These are phyloP conservation scores for Channa striata DNA, from an alignment of 2,797 vertebrate species.

Conservation along the genomic window DNA sequence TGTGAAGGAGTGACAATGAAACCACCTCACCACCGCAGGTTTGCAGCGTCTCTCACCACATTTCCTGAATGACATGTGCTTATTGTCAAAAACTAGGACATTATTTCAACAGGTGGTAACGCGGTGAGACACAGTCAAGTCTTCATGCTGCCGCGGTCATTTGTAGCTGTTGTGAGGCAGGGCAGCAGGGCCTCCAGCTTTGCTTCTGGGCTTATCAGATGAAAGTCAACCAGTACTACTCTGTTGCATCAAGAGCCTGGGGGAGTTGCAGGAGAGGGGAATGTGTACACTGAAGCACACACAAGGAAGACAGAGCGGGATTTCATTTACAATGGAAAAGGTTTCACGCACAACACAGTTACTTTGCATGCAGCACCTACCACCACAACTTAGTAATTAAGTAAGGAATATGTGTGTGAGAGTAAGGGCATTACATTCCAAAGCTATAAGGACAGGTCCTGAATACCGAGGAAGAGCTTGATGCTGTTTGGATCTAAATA, in stretches of 20 bases:
- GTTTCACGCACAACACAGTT: slow-evolving; percentile 10
- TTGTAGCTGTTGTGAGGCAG: slow-evolving; percentile 11
- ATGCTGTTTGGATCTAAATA: slow-evolving; percentile 24
- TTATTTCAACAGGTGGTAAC: slow-evolving; percentile 25
- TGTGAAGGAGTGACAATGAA: neutral
- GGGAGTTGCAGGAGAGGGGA: slow-evolving; percentile 20
- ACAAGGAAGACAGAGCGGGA: slow-evolving; percentile 1
- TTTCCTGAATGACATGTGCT: too few species aligned
- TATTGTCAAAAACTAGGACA: neutral
- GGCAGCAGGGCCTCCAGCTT: slow-evolving; percentile 1
- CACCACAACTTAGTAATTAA: neutral
- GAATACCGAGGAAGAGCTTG: neutral
- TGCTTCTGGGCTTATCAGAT: slow-evolving; percentile 28
- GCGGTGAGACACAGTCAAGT: neutral
- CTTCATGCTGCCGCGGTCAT: neutral
- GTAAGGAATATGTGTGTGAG: neutral
- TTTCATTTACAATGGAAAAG: slow-evolving; percentile 23
- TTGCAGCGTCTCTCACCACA: too few species aligned
- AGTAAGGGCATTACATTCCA: neutral
- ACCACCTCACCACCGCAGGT: neutral
- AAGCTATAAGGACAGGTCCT: slow-evolving; percentile 1
- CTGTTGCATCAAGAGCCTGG: slow-evolving; percentile 36
- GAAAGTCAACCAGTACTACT: slow-evolving; percentile 25
- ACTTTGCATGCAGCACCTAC: slow-evolving; percentile 12
- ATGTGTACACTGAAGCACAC: slow-evolving; percentile 3